Conservation (phyloP, 2,797 vertebrate genomes). For the Sebastiscus albofasciatus region DNA sequence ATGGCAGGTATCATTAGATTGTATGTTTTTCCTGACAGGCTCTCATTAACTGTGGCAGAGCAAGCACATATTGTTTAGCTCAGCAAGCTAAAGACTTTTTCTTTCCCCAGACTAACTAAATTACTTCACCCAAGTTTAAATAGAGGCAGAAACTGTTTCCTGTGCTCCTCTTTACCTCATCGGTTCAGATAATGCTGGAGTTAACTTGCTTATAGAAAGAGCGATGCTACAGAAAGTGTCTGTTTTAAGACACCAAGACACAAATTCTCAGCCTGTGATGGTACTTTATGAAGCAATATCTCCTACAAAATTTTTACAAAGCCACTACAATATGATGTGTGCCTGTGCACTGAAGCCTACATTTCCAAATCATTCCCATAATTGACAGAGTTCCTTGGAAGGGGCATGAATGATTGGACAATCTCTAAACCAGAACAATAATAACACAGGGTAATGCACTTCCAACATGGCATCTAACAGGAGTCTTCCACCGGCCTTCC, state of each 20-base stretch:
- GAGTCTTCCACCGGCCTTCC: not conserved
- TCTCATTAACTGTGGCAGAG: constrained; percentile 37
- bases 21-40: constrained; percentile 20
- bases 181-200: not conserved
- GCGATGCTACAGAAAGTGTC: not conserved
- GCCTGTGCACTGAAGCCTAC: not conserved
- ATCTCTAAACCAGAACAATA: not conserved
- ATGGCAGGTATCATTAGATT: constrained; percentile 44
- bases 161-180: not conserved
- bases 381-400: not conserved
- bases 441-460: not conserved
- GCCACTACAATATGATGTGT: not conserved
- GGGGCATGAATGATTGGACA: not conserved
- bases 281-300: not conserved
- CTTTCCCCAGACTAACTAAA: not conserved
- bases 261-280: constrained; percentile 11
- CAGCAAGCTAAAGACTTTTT: constrained; percentile 1
- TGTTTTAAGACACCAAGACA: constrained; percentile 21
- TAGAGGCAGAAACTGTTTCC: not conserved
- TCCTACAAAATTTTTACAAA: no score
- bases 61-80: not conserved
- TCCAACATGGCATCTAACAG: not conserved
- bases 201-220: not conserved
- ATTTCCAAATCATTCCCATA: not conserved
- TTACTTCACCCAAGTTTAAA: constrained; percentile 10